Evolutionary conservation across 1,140 invertebrate species (phyloP).

Genomic region (honey bee (Apis mellifera)): DNA sequence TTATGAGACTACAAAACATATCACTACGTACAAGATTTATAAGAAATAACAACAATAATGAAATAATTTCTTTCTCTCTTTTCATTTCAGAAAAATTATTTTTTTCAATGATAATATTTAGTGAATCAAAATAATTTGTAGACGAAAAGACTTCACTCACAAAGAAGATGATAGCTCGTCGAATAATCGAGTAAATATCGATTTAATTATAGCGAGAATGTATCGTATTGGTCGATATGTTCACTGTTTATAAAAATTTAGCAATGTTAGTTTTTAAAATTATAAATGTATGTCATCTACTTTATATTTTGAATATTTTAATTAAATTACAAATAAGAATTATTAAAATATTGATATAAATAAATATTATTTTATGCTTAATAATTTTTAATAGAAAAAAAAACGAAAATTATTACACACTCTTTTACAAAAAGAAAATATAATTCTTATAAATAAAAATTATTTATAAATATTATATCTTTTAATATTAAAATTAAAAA

Average conservation of each 20-base stretch:
- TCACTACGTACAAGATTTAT: constrained; percentile 53
- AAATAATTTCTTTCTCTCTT: constrained; percentile 29
- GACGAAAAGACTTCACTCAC: constrained; percentile 21
- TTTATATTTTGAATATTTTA: background rate
- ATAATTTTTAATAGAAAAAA: background rate
- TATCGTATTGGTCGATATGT: constrained; percentile 38
- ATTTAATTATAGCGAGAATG: constrained; percentile 60
- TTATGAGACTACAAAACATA: constrained; percentile 65
- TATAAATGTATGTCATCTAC: background rate
- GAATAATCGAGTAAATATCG: constrained; percentile 66
- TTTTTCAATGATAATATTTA: background rate
- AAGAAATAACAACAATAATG: constrained; percentile 52
- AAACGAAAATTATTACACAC: background rate
- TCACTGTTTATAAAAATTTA: background rate
- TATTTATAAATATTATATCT: background rate
- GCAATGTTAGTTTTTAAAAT: constrained; percentile 14
- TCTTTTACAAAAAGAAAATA: background rate
- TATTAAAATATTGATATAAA: background rate
- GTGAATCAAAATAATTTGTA: constrained; percentile 7
- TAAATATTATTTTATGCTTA: background rate
- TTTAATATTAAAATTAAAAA: too few relatives aligned
- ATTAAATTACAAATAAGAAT: background rate
- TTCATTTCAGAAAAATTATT: constrained; percentile 41
- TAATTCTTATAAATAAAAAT: background rate
- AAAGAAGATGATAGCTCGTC: constrained; percentile 25